phyloP scores from a whole-genome alignment of 2,797 vertebrate species.

The Moxostoma hubbsi region DNA sequence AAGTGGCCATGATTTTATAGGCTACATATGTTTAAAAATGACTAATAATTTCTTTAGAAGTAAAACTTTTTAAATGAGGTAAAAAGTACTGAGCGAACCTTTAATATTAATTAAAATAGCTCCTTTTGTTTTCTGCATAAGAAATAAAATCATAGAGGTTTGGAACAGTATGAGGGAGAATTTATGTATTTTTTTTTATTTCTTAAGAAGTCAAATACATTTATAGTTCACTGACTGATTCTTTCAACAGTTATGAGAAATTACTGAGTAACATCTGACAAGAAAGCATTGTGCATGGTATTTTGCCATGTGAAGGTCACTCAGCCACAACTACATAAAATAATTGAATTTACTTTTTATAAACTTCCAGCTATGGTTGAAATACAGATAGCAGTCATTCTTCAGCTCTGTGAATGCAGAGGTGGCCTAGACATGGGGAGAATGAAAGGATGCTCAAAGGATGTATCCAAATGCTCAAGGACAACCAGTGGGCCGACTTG shows the following conservation, averaged over 20 bases:
- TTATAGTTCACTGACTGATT: neutral
- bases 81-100: no score
- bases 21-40: no score
- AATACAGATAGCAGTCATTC: constrained; percentile 8
- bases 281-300: neutral
- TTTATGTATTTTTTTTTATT: no score
- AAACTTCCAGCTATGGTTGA: constrained; percentile 7
- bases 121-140: no score
- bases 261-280: neutral
- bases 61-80: no score
- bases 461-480: constrained; percentile 64
- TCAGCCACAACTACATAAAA: neutral
- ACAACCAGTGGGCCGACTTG: constrained; percentile 43
- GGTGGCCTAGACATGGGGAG: constrained; percentile 11
- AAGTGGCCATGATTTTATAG: no score
- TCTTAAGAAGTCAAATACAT: no score
- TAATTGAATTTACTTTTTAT: constrained; percentile 6
- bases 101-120: no score
- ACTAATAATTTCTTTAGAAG: no score
- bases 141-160: no score
- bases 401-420: constrained; percentile 33
- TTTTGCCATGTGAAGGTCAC: neutral
- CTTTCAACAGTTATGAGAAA: neutral
- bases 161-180: no score
- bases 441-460: constrained; percentile 53